A percentile compares a stretch with the other conserved stretches of the same genome.
Evolutionary conservation across 2,113 vertebrate genomes (phyloP).

Genomic region (Scartelaos histophorus): DNA sequence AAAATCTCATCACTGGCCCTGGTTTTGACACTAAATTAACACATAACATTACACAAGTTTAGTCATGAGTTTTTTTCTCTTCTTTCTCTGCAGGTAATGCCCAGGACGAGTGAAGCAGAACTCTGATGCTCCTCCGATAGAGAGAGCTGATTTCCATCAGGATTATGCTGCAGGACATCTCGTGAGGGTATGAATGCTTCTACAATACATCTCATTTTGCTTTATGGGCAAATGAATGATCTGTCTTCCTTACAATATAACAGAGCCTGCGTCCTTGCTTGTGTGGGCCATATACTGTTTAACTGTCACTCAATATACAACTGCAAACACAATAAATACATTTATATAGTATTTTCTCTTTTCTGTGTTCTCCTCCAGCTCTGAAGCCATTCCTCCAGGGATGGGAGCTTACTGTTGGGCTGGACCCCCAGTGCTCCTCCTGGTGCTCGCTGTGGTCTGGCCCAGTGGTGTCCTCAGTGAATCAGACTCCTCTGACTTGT

Average conservation of each 20-base stretch:
- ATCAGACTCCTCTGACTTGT: constrained; percentile 46
- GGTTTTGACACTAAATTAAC: neutral
- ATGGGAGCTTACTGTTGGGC: constrained; percentile 72
- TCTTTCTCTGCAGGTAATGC: neutral
- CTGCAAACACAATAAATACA: neutral
- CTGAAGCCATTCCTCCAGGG: constrained; percentile 90
- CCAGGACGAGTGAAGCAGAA: neutral
- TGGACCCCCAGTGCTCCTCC: constrained; percentile 50
- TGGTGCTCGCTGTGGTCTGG: constrained; percentile 73
- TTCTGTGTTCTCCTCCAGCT: constrained; percentile 64
- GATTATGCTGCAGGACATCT: neutral
- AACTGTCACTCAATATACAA: too few relatives aligned
- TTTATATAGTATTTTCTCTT: neutral
- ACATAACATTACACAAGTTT: too few relatives aligned
- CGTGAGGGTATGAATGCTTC: neutral
- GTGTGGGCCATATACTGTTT: neutral
- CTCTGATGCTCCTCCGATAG: neutral
- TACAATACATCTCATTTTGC: neutral
- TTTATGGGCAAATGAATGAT: neutral
- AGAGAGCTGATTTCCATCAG: neutral
- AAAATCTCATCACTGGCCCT: neutral
- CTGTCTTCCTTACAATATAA: neutral
- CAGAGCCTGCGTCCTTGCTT: neutral
- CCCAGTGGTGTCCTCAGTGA: constrained; percentile 53
- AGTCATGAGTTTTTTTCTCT: neutral